Base-by-base conservation (phyloP, 1,140 invertebrate genomes). In the Heliconius himera region DNA sequence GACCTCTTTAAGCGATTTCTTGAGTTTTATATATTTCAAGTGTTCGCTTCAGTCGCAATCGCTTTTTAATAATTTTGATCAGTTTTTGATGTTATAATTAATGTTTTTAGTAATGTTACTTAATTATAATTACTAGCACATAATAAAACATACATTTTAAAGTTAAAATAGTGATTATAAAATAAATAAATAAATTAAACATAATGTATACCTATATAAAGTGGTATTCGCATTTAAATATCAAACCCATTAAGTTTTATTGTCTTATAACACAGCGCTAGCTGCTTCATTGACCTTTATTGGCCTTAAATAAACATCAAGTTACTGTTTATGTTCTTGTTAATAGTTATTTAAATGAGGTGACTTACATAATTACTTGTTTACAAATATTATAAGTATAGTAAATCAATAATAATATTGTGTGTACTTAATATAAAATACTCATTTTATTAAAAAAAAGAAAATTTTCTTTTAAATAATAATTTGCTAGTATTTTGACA, bases 221-320 rank as follows among this genome's bases (percentile, higher is more conserved):
- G 72, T 51, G 75, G 72, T 4, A 73, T 78, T 81, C 77, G 51
- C 77, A 76, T 81, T 78, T 81, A 81, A 81, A 81, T 81, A 81
- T 78, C 80, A 81, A 81, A 78, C 60, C 66, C 73, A 76, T 78
- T 78, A 74, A 81, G 78, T 78, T 78, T 81, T 81, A 81, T 81
- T 76, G 74, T 77, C 73, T 76, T 81, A 77, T 81, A 78, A 76
- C 70, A 76, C 75, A 73, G 70, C 74, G 76, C 77, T 75, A 70
- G 77, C 72, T 78, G 74, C 80, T 78, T 73, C 41, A 74, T 71
- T 81, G 76, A 81, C 73, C 80, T 81, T 81, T 81, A 81, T 78
- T 81, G 77, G 73, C 73, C 70, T 76, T 77, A 78, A 81, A 78
- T 76, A 78, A 81, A 78, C 80, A 81, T 81, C 41, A 73, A 41